These are phyloP conservation scores for Scaptodrosophila lebanonensis DNA, from an alignment of 1,140 invertebrate genomes.

Conservation along the genomic window DNA sequence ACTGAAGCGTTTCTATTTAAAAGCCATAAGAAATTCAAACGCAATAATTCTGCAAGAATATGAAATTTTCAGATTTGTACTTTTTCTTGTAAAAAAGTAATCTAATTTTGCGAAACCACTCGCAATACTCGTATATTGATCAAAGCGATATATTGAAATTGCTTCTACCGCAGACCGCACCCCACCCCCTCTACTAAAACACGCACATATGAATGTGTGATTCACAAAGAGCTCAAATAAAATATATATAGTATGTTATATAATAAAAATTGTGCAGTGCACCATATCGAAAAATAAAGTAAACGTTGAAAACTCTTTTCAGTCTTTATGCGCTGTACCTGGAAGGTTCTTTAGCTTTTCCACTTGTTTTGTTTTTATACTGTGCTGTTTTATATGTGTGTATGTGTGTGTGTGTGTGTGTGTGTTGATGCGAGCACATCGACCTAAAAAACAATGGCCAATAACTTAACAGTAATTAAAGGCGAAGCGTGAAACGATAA, in stretches of 20 bases:
- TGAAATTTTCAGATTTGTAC: too few species aligned
- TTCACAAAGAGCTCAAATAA: constrained; percentile 5
- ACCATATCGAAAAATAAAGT: constrained; percentile 37
- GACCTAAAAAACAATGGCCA: constrained; percentile 7
- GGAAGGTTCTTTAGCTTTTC: background rate
- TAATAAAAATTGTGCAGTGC: constrained; percentile 56
- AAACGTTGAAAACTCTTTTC: constrained; percentile 51
- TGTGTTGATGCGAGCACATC: constrained; percentile 35
- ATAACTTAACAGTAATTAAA: constrained; percentile 49
- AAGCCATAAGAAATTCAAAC: too few species aligned
- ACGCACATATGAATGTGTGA: background rate
- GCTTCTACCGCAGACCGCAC: too few species aligned
- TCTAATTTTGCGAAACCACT: too few species aligned
- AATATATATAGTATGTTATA: constrained; percentile 16
- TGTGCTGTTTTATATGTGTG: background rate
- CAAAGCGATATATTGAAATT: too few species aligned
- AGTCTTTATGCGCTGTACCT: constrained; percentile 5
- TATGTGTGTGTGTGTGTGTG: background rate
- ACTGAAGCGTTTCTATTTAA: too few species aligned
- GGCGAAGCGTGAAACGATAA: constrained; percentile 46
- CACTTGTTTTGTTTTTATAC: background rate
- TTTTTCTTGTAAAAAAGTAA: too few species aligned
- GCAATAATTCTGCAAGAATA: too few species aligned
- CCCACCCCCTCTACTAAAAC: too few species aligned
- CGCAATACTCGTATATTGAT: too few species aligned